Base-by-base conservation (phyloP, 1,140 invertebrate genomes). In the Neodiprion lecontei region DNA sequence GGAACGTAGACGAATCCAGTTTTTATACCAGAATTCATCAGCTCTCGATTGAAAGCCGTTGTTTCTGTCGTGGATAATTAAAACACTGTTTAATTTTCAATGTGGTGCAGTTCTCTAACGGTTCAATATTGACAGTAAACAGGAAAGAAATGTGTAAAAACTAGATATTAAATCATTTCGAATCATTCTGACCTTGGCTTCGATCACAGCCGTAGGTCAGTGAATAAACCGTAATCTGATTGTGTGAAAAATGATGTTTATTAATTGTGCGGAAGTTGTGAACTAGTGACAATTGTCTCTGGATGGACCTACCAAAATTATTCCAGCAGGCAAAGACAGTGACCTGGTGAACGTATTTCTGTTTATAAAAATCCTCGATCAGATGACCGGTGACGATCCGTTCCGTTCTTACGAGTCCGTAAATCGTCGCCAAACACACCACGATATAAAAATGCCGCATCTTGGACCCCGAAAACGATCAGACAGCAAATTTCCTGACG, bases 251-350 rank as follows among this genome's bases (percentile, higher is more conserved):
- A 40, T 40, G 1, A 40, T 40, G 28, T 5, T 3, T 40, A 21
- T 40, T 40, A 40, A 40, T 40, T 40, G 28, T 40, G 28, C 28
- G 28, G 0, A 40, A 40, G 28, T 40, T 40, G 28, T 5, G 1
- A 40, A 40, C 5, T 40, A 1, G 28, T 2, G 28, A 40, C 28
- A 40, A 40, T 5, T 40, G 28, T 5, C 28, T 40, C 5, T 40
- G 28, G 28, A 40, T 40, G 11, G 8, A 71, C 70, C 48, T 73
- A 77, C 74, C 74, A 71, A 75, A 21, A 65, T 40, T 14, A 47
- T 74, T 61, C 74, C 74, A 77, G 47, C 76, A 77, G 5, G 70
- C 76, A 65, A 77, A 77, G 8, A 75, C 74, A 70, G 72, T 74
- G 47, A 75, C 53, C 9, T 75, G 72, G 11, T 70, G 49, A n/a